These are phyloP conservation scores for Monopis laevigella DNA, from an alignment of 2,888 invertebrate genomes.

Conservation along the genomic window DNA sequence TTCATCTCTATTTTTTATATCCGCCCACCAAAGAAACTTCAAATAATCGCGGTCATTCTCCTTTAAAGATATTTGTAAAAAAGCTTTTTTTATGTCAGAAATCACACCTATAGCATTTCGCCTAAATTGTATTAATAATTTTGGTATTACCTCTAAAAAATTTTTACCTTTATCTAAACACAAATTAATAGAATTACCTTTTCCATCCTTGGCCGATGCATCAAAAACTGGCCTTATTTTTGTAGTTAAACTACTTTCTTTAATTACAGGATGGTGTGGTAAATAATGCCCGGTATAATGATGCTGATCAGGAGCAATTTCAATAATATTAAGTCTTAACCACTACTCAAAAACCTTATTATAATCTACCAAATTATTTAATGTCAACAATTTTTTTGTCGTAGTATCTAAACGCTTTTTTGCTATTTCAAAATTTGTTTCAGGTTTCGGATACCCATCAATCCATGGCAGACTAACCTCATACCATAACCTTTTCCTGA, in stretches of 20 bases:
- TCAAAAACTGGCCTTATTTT: slow-evolving; percentile 26
- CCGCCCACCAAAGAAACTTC: slow-evolving; percentile 23
- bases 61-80: slow-evolving; percentile 24
- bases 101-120: slow-evolving; percentile 19
- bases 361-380: slow-evolving; percentile 2
- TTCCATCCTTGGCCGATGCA: slow-evolving; percentile 20
- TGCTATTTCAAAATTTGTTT: neutral
- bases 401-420: neutral
- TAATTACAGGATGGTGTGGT: slow-evolving; percentile 23
- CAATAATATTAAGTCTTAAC: neutral
- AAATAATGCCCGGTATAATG: slow-evolving; percentile 16
- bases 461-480: slow-evolving; percentile 2
- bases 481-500: neutral
- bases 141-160: slow-evolving; percentile 21
- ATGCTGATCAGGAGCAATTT: neutral
- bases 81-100: slow-evolving; percentile 26
- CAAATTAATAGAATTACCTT: slow-evolving; percentile 25
- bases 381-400: neutral
- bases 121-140: slow-evolving; percentile 18
- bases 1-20: neutral
- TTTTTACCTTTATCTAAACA: slow-evolving; percentile 25
- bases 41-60: slow-evolving; percentile 23
- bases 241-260: slow-evolving; percentile 22
- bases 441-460: neutral
- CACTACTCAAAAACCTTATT: neutral